Evolutionary conservation across 2,797 vertebrate genomes (phyloP).

Genomic region (Pygocentrus nattereri): DNA sequence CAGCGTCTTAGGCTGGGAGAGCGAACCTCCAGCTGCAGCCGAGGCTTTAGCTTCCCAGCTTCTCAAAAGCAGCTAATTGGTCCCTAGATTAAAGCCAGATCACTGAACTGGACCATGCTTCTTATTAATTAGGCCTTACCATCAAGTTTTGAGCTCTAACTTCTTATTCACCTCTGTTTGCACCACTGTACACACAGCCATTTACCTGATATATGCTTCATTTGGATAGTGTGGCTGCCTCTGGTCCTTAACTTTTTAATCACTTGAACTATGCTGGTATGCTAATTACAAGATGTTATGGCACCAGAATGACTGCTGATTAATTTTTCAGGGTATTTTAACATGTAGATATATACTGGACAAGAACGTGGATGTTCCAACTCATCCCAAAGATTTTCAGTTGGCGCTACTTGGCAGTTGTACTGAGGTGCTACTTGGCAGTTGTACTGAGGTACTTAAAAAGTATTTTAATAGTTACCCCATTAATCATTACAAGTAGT

Average conservation of each 20-base stretch:
- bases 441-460: too few relatives aligned
- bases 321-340: neutral
- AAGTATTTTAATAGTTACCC: neutral
- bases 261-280: constrained; percentile 29
- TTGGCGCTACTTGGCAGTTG: too few relatives aligned
- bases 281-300: constrained; percentile 28
- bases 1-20: constrained; percentile 60
- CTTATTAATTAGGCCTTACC: constrained; percentile 73
- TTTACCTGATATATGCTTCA: constrained; percentile 26
- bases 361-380: too few relatives aligned
- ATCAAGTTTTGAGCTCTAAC: constrained; percentile 24
- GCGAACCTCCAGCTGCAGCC: constrained; percentile 57
- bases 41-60: constrained; percentile 57
- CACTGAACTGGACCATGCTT: constrained; percentile 62
- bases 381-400: too few relatives aligned
- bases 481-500: neutral
- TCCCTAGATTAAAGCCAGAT: constrained; percentile 71
- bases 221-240: constrained; percentile 19
- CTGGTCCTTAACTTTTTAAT: constrained; percentile 42
- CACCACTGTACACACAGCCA: neutral
- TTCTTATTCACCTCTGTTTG: constrained; percentile 30
- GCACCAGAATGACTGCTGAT: neutral
- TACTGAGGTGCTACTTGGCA: too few relatives aligned
- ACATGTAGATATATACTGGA: neutral
- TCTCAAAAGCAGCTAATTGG: constrained; percentile 75